phyloP scores from a whole-genome alignment of 2,113 vertebrate genomes.

The Holacanthus passer region DNA sequence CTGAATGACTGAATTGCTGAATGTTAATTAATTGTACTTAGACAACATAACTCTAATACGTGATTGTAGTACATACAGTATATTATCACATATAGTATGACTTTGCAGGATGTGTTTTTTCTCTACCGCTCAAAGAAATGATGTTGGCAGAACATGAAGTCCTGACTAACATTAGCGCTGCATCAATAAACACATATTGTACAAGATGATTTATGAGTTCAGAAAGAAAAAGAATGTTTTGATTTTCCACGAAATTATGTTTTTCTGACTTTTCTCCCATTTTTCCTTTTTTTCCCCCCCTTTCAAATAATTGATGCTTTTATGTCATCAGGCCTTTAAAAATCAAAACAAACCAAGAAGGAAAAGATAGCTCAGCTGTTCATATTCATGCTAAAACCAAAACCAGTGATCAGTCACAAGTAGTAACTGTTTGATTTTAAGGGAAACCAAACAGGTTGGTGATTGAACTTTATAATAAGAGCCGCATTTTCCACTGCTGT shows the following conservation, averaged over 20 bases:
- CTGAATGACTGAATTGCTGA: slow-evolving; percentile 20
- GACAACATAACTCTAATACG: background rate
- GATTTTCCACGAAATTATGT: background rate
- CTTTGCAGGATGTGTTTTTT: background rate
- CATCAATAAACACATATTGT: background rate
- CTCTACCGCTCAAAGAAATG: background rate
- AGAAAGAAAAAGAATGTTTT: no score
- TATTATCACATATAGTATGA: background rate
- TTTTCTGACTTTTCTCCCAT: no score
- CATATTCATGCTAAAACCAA: background rate
- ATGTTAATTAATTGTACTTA: background rate
- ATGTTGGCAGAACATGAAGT: background rate
- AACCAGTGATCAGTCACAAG: background rate
- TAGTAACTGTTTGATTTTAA: background rate
- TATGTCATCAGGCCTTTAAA: no score
- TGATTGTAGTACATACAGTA: background rate
- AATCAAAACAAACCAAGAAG: no score
- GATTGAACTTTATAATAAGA: background rate
- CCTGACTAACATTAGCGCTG: background rate
- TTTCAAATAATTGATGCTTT: background rate
- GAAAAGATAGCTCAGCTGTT: no score
- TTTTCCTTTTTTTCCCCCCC: background rate
- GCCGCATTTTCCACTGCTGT: background rate
- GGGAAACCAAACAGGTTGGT: no score
- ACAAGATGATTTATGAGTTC: no score